Evolutionary conservation across 2,113 vertebrate species (phyloP), one percentile per base, ranked within the genome.

Genomic region (Hypocryptadius cinnamomeus): DNA sequence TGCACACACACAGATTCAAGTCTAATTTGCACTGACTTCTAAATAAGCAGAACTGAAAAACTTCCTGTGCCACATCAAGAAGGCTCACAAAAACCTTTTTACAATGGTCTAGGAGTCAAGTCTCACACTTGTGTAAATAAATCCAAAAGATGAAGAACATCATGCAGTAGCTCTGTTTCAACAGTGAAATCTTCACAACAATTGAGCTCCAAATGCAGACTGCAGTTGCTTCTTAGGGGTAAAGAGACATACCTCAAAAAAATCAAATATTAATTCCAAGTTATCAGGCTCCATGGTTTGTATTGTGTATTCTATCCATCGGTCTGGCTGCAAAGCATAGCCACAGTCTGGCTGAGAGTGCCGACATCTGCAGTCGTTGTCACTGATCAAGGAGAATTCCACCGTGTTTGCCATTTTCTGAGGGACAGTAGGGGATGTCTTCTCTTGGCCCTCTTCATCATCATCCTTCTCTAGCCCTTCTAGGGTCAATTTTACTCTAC

Each of bases 211-310:
- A 31, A 18, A 63, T 10, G 13, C 18, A 94, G 39, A 24, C 39
- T 19, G 23, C 7, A 77, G 21, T 4, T 51, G 25, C 27, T 91
- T n/a, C 77, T 42, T 11, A 19, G n/a, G 4, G 4, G 9, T 45
- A 13, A 17, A 87, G 71, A 17, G 25, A 80, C 94, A 90, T 90
- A 99, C 99, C 98, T 99, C 99, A 97, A 99, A 99, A 95, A 99
- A 99, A 96, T 99, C 99, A 96, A 99, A 99, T 70, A 98, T 98
- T 44, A 99, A 97, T 92, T 99, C 99, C 82, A 99, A 96, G 96
- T 99, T 99, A 95, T 99, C 98, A 19, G 99, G 99, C 51, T 99
- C 98, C 99, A 99, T 99, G 63, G 99, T 99, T 88, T 99, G 98
- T 96, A 99, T 98, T 9, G 97, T 98, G 96, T 99, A 99, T 68